Evolutionary conservation across 2,888 invertebrate species (phyloP), one percentile per base, ranked within the genome.

Genomic region (Slavum lentiscoides): DNA sequence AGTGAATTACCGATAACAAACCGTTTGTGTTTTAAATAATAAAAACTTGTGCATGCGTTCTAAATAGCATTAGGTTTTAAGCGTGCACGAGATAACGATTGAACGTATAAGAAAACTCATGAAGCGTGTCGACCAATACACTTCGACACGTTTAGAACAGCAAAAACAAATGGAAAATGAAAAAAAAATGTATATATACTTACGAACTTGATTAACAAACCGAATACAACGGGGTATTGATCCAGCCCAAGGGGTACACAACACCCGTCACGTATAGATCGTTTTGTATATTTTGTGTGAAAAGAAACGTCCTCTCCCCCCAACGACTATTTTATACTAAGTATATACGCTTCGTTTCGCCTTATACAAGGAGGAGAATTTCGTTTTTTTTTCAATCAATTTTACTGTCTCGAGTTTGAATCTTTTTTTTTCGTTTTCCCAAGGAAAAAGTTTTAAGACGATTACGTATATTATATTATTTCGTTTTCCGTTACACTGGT

Each of bases 301-400:
- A 49, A 19, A 43, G 23, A 43, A 73, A 73, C 49, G 21, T 43
- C 70, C 55, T 55, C 30, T 30, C 30, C 30, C 30, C 30, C 30
- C 30, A 30, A 30, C 30, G 30, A 30, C 30, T 30, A 30, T 4
- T 30, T 30, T 30, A 30, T 30, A 30, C 30, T 4, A 30, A 30
- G 30, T 30, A 30, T 30, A 30, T 4, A 30, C 30, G 30, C 4
- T 30, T 30, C 30, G 30, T 30, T 30, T 30, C 30, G 30, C 30
- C 30, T 30, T 30, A 30, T 30, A 30, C 4, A 4, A 30, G 30
- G 30, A 30, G 30, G 30, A 30, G 30, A 30, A 30, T 30, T 43
- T 43, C 23, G 72, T 53, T 30, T 74, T 53, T 30, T 74, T 73
- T 74, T 74, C 62, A 74, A 74, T 62, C 49, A 49, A 64, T 62